Evolutionary conservation across 2,113 vertebrate genomes (phyloP).

Genomic region (Amphilophus citrinellus): DNA sequence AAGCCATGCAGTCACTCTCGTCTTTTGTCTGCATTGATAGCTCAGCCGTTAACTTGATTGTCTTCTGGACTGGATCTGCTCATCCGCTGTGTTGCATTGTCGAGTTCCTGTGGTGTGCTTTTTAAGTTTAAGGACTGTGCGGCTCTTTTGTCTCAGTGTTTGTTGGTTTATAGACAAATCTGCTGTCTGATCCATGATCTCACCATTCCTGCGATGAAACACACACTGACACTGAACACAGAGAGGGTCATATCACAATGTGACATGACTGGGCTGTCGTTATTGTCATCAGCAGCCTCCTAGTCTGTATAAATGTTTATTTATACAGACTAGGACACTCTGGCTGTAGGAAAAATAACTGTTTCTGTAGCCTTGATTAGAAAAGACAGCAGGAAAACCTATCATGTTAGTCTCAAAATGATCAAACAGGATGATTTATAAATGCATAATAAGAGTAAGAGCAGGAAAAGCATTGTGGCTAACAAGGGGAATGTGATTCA

Average conservation of each 20-base stretch:
- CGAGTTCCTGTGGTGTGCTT: slow-evolving; percentile 64
- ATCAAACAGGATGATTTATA: not conserved
- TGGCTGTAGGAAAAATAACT: not conserved
- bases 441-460: not conserved
- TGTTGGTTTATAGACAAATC: slow-evolving; percentile 41
- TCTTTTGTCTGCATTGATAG: slow-evolving; percentile 84
- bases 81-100: slow-evolving; percentile 61
- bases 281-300: not conserved
- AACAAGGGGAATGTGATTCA: not conserved
- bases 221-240: not conserved
- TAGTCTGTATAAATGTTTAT: not conserved
- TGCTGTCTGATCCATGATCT: not conserved
- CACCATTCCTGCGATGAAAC: not conserved
- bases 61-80: slow-evolving; percentile 72
- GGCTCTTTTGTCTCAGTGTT: slow-evolving; percentile 53
- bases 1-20: slow-evolving; percentile 79
- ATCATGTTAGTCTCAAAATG: not conserved
- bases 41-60: slow-evolving; percentile 70
- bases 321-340: not conserved
- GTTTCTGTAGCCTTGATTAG: not conserved
- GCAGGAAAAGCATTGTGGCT: not conserved
- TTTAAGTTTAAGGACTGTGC: slow-evolving; percentile 44
- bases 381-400: not conserved
- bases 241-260: not conserved
- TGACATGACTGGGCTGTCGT: not conserved